Conservation (phyloP, 2,113 vertebrate genomes). For the Ptilonorhynchus violaceus region DNA sequence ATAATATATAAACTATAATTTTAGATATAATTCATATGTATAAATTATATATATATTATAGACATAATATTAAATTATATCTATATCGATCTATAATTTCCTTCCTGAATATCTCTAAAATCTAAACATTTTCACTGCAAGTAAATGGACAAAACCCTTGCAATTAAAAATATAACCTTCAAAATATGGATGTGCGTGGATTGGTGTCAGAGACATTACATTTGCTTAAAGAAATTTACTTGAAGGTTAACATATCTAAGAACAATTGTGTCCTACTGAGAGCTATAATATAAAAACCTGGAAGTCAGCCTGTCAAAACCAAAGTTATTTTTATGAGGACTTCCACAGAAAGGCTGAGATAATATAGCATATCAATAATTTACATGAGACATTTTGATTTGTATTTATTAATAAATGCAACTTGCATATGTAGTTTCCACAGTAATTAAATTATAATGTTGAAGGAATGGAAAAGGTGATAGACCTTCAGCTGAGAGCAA, state of each 20-base stretch:
- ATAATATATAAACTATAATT: no score
- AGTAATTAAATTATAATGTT: not conserved
- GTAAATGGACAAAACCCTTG: not conserved
- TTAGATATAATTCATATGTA: not conserved
- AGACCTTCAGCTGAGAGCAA: not conserved
- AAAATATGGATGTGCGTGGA: rapidly evolving
- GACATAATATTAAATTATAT: not conserved
- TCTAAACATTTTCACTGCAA: not conserved
- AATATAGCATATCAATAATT: not conserved
- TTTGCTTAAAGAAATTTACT: not conserved
- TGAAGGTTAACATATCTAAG: not conserved
- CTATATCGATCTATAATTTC: not conserved
- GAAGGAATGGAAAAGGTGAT: not conserved
- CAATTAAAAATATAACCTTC: not conserved
- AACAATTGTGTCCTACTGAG: not conserved
- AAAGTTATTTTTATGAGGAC: not conserved
- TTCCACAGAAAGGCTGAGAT: not conserved
- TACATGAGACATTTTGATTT: not conserved
- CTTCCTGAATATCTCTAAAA: not conserved
- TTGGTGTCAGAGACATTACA: not conserved
- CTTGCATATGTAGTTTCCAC: not conserved
- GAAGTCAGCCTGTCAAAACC: not conserved
- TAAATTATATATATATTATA: not conserved
- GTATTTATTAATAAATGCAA: slow-evolving; percentile 4
- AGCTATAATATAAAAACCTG: not conserved